phyloP scores from a whole-genome alignment of 2,888 invertebrate genomes.

The Deroplatys truncata region DNA sequence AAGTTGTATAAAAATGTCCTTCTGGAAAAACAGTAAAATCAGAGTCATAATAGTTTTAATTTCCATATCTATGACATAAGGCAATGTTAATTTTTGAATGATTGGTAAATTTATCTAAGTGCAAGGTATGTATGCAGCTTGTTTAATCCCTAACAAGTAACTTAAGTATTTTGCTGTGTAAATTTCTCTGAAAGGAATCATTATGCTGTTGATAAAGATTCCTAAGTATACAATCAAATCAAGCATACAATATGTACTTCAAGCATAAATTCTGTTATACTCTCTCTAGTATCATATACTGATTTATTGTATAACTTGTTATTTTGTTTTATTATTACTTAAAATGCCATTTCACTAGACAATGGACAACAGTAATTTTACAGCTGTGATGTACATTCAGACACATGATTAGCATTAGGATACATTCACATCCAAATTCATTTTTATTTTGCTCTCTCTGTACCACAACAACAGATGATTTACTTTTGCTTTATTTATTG shows the following conservation, averaged over 20 bases:
- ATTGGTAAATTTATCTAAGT: neutral
- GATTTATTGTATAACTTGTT: neutral
- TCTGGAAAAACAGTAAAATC: neutral
- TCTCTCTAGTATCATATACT: neutral
- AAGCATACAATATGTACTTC: neutral
- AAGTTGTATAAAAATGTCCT: neutral
- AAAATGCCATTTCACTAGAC: no score
- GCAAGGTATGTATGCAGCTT: neutral
- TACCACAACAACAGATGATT: no score
- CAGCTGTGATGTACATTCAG: no score
- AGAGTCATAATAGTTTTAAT: neutral
- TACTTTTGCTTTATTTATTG: no score
- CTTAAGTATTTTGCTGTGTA: neutral
- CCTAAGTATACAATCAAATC: neutral
- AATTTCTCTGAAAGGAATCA: neutral
- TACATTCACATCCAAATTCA: no score
- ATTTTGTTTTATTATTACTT: neutral
- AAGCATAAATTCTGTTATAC: neutral
- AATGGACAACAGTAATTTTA: no score
- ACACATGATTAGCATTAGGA: no score
- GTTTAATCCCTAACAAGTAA: neutral
- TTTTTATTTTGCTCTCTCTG: no score
- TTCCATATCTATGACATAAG: neutral
- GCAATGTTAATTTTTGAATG: neutral
- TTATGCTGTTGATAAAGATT: neutral